Evolutionary conservation across 2,888 invertebrate genomes (phyloP), one percentile per base, ranked within the genome.

Genomic region (Petrolisthes cinctipes): DNA sequence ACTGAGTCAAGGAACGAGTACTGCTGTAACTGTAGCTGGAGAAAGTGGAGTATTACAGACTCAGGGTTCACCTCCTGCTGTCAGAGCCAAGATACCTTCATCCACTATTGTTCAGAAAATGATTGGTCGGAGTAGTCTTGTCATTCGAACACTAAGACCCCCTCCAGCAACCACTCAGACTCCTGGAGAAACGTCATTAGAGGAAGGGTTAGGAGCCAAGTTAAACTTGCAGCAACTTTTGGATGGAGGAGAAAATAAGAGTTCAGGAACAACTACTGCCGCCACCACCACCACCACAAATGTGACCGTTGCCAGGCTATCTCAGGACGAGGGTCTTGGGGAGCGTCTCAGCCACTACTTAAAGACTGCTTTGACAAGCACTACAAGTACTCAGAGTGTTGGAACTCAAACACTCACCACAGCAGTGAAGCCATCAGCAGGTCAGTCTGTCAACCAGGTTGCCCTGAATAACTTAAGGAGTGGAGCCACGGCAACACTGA

Each of bases 361-460:
- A 57, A 90, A 90, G 80, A 90, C 85, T 85, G 89, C 88, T 11
- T 75, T 90, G n/a, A 83, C 83, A 61, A 88, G 87, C 79, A 88
- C 89, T 11, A 89, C 90, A 23, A 90, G 89, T 56, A 89, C 89
- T 14, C 90, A 90, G 66, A 90, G 90, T 88, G 90, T 90, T 37
- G 90, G 90, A 51, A 90, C 90, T 73, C 90, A 90, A 68, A 90
- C 90, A 11, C 85, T 89, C 53, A 90, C 90, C 5, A 90, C 90
- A 57, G 90, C 90, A 57, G 90, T 90, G 2, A 90, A 90, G 82
- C 87, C 89, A 11, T 86, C 89, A 51, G 89, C 90, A 68, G 90
- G 90, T 11, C 90, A 90, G 83, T 79, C 87, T 53, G 90, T 90
- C 1, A 90, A 87, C 84, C 90, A 89, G 37, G 90, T 89, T 56